phyloP scores from a whole-genome alignment of 2,888 invertebrate genomes.

The Dimorphilus gyrociliatus region DNA sequence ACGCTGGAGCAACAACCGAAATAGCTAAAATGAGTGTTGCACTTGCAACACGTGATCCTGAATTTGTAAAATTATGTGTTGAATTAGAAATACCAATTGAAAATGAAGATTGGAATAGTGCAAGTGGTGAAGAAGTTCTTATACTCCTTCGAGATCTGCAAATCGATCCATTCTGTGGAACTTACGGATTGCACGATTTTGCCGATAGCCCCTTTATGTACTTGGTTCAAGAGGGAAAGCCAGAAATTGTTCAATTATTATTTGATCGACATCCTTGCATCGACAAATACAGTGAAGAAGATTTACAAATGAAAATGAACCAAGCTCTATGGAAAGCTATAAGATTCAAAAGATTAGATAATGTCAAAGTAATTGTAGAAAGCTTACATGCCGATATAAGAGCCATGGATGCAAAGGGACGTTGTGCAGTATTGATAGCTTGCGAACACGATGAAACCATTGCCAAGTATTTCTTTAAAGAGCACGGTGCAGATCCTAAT shows the following conservation, averaged over 20 bases:
- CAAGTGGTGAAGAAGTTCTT: conserved; percentile 7
- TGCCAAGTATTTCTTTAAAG: conserved; percentile 10
- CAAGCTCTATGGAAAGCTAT: conserved; percentile 12
- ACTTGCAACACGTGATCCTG: conserved; percentile 10
- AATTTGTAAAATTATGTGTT: conserved; percentile 10
- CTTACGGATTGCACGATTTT: conserved; percentile 12
- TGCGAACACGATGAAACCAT: conserved; percentile 11
- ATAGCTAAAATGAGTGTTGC: conserved; percentile 16
- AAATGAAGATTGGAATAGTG: conserved; percentile 14
- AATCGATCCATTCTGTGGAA: conserved; percentile 13
- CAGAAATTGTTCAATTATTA: conserved; percentile 10
- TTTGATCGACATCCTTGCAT: conserved; percentile 9
- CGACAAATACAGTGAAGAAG: conserved; percentile 9
- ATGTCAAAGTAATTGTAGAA: conserved; percentile 10
- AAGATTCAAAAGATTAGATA: conserved; percentile 9
- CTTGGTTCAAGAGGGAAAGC: conserved; percentile 12
- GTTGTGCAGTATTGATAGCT: conserved; percentile 11
- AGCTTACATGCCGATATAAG: conserved; percentile 9
- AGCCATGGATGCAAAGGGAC: conserved; percentile 8
- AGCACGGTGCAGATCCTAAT: conserved; percentile 8
- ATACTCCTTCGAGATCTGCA: conserved; percentile 8
- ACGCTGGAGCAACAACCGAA: conserved; percentile 11
- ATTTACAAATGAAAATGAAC: conserved; percentile 9
- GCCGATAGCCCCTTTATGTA: conserved; percentile 15
- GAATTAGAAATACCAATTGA: conserved; percentile 13